Percentiles rank a stretch among this genome's conserved stretches.
These are phyloP conservation scores for Leucoraja ocellata DNA, from an alignment of 2,797 vertebrate species.

Conservation along the genomic window DNA sequence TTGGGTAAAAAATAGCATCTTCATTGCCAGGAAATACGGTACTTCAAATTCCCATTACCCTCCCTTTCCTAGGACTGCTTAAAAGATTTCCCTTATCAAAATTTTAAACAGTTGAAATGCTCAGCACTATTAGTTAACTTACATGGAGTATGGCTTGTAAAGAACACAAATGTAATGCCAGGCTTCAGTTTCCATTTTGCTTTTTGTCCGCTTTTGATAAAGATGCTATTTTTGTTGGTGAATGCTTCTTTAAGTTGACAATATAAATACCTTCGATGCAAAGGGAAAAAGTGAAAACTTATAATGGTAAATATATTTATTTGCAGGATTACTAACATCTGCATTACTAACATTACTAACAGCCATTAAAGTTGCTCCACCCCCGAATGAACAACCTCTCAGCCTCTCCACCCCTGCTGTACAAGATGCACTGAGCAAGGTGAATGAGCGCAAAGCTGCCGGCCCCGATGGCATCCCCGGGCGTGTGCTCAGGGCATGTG, in stretches of 20 bases:
- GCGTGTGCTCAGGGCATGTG: too few relatives aligned
- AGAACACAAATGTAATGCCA: conserved; percentile 73
- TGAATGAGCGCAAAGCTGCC: too few relatives aligned
- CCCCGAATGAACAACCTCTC: too few relatives aligned
- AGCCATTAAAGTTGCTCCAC: too few relatives aligned
- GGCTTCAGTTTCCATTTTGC: conserved; percentile 73
- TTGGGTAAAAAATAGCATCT: too few relatives aligned
- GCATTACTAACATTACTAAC: too few relatives aligned
- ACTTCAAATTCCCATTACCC: background rate
- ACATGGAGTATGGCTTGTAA: conserved; percentile 93
- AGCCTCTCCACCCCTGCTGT: too few relatives aligned
- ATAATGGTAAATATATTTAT: background rate
- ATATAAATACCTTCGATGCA: conserved; percentile 70
- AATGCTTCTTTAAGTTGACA: conserved; percentile 66
- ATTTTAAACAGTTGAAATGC: background rate
- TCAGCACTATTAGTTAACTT: conserved; percentile 50
- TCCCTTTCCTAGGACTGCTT: background rate
- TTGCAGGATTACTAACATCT: background rate
- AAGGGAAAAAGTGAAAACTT: background rate
- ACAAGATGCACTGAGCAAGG: too few relatives aligned
- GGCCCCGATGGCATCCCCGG: too few relatives aligned
- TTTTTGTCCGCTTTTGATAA: conserved; percentile 56
- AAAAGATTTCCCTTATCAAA: background rate
- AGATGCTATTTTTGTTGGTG: conserved; percentile 59
- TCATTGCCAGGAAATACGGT: too few relatives aligned